Conservation (phyloP, 2,888 invertebrate species). For the Drosophila borborema region DNA sequence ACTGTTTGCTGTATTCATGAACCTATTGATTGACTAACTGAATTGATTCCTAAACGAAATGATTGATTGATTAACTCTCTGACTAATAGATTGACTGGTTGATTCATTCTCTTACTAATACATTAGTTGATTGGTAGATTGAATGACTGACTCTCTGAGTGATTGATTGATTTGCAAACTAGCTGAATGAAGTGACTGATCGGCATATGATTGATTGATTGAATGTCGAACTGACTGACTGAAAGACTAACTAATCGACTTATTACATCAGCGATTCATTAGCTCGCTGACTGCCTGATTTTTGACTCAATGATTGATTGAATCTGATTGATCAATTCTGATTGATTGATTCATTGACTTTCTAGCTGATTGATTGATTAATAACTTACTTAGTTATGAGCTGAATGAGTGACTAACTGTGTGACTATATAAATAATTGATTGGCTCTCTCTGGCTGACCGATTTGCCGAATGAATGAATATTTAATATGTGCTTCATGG, state of each 20-base stretch:
- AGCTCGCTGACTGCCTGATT: neutral
- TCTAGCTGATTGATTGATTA: neutral
- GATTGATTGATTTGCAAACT: neutral
- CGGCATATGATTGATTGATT: neutral
- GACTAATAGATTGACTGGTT: neutral
- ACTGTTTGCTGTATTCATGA: neutral
- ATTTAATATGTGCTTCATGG: no score
- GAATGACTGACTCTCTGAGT: neutral
- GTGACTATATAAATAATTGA: neutral
- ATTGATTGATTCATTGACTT: neutral
- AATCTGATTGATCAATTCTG: neutral
- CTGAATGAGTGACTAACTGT: neutral
- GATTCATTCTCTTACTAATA: neutral
- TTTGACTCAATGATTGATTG: neutral
- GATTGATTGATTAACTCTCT: neutral
- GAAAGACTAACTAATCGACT: neutral
- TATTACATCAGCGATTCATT: neutral
- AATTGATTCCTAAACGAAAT: no score
- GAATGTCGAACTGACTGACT: neutral
- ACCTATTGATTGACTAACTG: neutral
- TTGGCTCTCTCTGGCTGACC: no score
- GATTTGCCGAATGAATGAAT: no score
- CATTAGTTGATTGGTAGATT: neutral
- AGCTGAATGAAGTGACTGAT: neutral
- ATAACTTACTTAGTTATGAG: neutral